Base-by-base conservation (phyloP, 2,797 vertebrate species). In the Pseudotriccus pelzelni region DNA sequence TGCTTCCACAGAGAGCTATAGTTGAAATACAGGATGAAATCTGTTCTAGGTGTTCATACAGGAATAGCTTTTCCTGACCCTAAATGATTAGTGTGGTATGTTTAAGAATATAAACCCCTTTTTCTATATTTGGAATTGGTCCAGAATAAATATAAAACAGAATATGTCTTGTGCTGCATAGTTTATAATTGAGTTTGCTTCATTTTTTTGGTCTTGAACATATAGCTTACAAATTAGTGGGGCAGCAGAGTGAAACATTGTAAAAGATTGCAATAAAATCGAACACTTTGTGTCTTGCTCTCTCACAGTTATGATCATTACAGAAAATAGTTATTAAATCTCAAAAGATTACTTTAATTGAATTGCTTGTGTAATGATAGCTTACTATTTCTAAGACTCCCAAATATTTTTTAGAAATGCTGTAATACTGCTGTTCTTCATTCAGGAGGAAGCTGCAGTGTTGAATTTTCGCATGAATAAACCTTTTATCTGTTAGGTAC, bases 281-380 rank as follows among this genome's bases (percentile, higher is more conserved):
- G 44, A 93, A 70, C 44, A 63, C 10, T 96, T 94, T 78, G 52
- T 77, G 50, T 94, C 78, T 89, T 94, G 43, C 67, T 74, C 43
- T 90, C 78, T 86, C 39, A 36, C n/a, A 91, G 81, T 89, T 95
- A 95, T 82, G 60, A 89, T 92, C 77, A 93, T 96, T 96, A 87
- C 28, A 82, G 88, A 94, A 96, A 87, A 91, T 70, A 95, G 82
- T 92, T 96, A 96, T 91, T 94, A 96, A 96, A 95, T 92, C 93
- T 96, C 79, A 87, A 88, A 96, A 90, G 77, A 92, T 84, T 88
- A n/a, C 53, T 95, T 72, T 95, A 96, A 94, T 90, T 94, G 55
- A 96, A 96, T 95, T 96, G 87, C 84, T 96, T 46, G 28, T 74
- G 43, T 94, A 91, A 89, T 10, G 37, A 66, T 77, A 93, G 47